Evolutionary conservation across 2,113 vertebrate genomes (phyloP).

Genomic region (Colinus virginianus): DNA sequence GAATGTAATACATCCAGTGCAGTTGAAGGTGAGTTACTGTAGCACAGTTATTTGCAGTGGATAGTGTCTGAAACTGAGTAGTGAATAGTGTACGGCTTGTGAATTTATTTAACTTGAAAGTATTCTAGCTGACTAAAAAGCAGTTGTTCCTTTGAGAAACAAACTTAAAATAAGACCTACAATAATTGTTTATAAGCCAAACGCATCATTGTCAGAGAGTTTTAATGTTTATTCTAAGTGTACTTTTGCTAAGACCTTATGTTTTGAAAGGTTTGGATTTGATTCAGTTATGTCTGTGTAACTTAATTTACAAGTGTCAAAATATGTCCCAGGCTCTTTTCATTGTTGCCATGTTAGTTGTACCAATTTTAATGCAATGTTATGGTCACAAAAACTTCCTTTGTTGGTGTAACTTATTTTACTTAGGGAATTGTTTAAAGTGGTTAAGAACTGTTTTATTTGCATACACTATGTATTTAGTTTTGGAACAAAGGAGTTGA

Average conservation of each 20-base stretch:
- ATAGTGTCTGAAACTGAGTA: background rate
- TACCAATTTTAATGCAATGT: background rate
- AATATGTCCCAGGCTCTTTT: background rate
- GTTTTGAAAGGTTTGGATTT: background rate
- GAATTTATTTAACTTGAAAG: background rate
- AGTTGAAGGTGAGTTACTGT: constrained; percentile 86
- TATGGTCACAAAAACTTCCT: background rate
- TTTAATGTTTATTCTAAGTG: background rate
- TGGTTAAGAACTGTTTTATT: background rate
- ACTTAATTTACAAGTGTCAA: constrained; percentile 14
- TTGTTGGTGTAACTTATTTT: background rate
- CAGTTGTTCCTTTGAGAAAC: background rate
- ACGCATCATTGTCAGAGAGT: background rate
- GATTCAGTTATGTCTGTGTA: background rate
- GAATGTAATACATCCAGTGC: constrained; percentile 92
- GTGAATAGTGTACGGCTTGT: background rate
- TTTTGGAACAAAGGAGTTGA: background rate
- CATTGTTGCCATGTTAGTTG: background rate
- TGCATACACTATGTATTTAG: background rate
- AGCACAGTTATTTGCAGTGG: background rate
- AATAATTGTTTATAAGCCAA: background rate
- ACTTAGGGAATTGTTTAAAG: background rate
- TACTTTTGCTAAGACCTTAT: background rate
- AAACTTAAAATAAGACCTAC: background rate
- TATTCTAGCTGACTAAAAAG: background rate